These are phyloP conservation scores for Harpegnathos saltator DNA, from an alignment of 1,140 invertebrate species.

Conservation along the genomic window DNA sequence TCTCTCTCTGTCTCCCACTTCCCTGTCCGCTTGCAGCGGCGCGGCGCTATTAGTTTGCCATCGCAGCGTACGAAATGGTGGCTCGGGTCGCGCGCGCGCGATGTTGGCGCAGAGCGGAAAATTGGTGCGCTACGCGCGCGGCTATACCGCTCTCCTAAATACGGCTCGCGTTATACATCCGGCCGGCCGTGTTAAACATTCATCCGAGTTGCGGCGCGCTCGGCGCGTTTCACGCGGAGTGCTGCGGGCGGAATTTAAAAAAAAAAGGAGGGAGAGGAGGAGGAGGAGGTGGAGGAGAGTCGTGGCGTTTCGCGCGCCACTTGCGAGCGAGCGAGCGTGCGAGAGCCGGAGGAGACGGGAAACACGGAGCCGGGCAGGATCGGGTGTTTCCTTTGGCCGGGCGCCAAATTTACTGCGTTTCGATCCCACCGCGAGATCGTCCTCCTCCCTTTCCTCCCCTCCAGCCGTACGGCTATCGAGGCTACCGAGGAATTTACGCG, in stretches of 20 bases:
- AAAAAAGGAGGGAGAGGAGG: conserved; percentile 17
- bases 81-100: conserved; percentile 8
- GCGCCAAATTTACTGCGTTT: conserved; percentile 64
- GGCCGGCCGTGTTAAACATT: conserved; percentile 69
- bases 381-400: conserved; percentile 61
- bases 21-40: neutral
- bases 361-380: conserved; percentile 41
- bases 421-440: conserved; percentile 43
- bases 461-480: neutral
- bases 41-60: neutral
- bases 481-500: conserved; percentile 19
- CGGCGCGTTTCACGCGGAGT: conserved; percentile 41
- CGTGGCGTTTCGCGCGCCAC: conserved; percentile 16
- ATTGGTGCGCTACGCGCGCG: conserved; percentile 29
- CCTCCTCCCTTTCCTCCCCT: neutral
- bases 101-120: conserved; percentile 28
- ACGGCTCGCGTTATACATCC: conserved; percentile 40
- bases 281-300: too few species aligned
- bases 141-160: conserved; percentile 46
- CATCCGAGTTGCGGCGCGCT: conserved; percentile 65
- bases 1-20: too few species aligned
- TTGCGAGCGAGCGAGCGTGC: neutral
- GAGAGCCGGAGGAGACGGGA: conserved; percentile 10
- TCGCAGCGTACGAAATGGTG: conserved; percentile 3
- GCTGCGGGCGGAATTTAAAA: conserved; percentile 41